Evolutionary conservation across 35 echinoderm and acorn worm genomes (phyloP), one percentile per base, ranked within the genome.

Genomic region (Patiria miniata): DNA sequence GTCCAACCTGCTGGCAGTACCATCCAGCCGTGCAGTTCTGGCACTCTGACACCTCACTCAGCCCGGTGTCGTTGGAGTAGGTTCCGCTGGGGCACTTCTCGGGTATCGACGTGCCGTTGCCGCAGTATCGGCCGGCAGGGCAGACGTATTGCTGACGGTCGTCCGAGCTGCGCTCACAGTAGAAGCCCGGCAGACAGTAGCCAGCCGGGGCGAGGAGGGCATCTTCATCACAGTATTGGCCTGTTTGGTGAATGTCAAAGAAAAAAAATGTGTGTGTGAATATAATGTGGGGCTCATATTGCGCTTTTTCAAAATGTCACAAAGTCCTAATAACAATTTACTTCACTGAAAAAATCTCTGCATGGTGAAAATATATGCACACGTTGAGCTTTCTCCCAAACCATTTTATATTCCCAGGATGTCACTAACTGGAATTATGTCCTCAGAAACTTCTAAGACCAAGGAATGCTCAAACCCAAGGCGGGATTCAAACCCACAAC

Each of bases 1-100:
- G 53, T 44, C 96, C 96, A 9, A 69, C 89, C 79, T 91, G 92
- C 36, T 98, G 96, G 39, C 96, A 98, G 77, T 94, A 98, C 59
- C 61, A 98, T 1, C 96, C 96, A 1, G 92, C 96, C 0, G 92
- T 98, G 55, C 96, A 98, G 39, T 94, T 91, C 15, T 81, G 39
- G 83, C 96, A 98, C 42, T 98, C 89, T 56, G 76, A 65, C 21
- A 55, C 88, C 0, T 44, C 85, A 19, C 55, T 77, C 4, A 98
- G 96, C 8, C 86, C 77, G 1, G 96, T 98, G 78, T 98, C 92
- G 40, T 98, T 98, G 36, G 96, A 92, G 69, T 87, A 94, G 0
- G 91, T 98, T 15, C 96, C 96, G 5, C 85, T 30, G 29, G 96
- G 86, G 65, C 96, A 98, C 15, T 52, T 94, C 39, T 40, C 73